Conservation (phyloP, 2,113 vertebrate species). For the Chlamydotis undulata region DNA sequence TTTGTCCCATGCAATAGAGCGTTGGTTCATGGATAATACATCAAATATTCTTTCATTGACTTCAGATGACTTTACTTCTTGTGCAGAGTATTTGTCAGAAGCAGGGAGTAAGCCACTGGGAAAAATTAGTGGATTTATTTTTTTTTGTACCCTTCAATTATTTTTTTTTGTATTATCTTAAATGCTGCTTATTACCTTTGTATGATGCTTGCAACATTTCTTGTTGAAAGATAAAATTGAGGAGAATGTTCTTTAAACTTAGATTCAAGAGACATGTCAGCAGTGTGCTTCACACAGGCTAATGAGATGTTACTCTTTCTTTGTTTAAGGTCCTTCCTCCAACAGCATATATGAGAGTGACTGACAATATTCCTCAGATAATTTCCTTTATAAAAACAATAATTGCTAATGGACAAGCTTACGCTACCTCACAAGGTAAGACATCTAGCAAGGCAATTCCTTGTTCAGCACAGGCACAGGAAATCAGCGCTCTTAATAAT, state of each 20-base stretch:
- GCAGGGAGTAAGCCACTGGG: neutral
- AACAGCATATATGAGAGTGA: slow-evolving; percentile 88
- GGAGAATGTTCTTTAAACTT: neutral
- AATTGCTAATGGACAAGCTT: slow-evolving; percentile 85
- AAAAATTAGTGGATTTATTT: accelerated
- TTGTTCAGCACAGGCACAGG: neutral
- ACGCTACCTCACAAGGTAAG: slow-evolving; percentile 84
- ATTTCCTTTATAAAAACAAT: slow-evolving; percentile 87
- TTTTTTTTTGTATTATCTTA: neutral
- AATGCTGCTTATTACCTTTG: neutral
- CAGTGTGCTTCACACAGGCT: neutral
- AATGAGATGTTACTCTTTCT: neutral
- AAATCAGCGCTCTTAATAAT: neutral
- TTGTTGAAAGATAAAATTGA: neutral
- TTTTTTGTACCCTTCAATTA: neutral
- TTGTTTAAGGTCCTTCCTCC: slow-evolving; percentile 87
- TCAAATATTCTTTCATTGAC: neutral
- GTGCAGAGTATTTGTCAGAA: neutral
- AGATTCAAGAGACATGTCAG: neutral
- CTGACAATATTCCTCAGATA: slow-evolving; percentile 91
- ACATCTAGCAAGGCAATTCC: neutral
- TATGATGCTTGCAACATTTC: neutral
- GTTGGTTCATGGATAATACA: neutral
- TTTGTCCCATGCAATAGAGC: neutral
- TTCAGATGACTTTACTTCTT: neutral